Evolutionary conservation across 2,888 invertebrate species (phyloP).

Genomic region (Nasonia oneida): DNA sequence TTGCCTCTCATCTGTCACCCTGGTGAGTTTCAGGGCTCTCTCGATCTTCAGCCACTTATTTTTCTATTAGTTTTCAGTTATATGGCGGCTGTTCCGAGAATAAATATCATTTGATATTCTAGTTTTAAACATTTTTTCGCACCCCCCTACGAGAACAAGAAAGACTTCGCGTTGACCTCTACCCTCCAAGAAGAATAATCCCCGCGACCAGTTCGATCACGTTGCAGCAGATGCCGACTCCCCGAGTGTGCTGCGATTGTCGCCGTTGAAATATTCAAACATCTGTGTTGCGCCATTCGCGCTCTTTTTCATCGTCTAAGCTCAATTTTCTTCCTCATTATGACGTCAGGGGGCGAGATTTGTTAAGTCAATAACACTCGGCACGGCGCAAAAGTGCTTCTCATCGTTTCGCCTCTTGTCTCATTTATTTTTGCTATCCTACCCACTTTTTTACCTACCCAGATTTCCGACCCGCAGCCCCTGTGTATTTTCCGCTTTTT

Average conservation of each 20-base stretch:
- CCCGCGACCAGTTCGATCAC: too few species aligned
- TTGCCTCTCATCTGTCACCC: not conserved
- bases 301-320: not conserved
- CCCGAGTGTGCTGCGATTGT: not conserved
- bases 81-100: too few species aligned
- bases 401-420: not conserved
- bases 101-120: too few species aligned
- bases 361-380: constrained; percentile 42
- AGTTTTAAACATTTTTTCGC: too few species aligned
- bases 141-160: too few species aligned
- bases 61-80: too few species aligned
- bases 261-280: constrained; percentile 20
- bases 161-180: too few species aligned
- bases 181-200: too few species aligned
- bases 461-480: not conserved
- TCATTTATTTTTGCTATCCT: constrained; percentile 44
- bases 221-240: constrained; percentile 1
- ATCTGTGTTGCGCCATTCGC: constrained; percentile 8
- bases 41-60: too few species aligned
- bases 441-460: constrained; percentile 17
- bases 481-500: not conserved
- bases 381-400: constrained; percentile 4
- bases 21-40: too few species aligned
- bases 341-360: constrained; percentile 28
- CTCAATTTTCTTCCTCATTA: constrained; percentile 49